Evolutionary conservation across 2,113 vertebrate species (phyloP), one percentile per base, ranked within the genome.

Genomic region (Bubo scandiacus): DNA sequence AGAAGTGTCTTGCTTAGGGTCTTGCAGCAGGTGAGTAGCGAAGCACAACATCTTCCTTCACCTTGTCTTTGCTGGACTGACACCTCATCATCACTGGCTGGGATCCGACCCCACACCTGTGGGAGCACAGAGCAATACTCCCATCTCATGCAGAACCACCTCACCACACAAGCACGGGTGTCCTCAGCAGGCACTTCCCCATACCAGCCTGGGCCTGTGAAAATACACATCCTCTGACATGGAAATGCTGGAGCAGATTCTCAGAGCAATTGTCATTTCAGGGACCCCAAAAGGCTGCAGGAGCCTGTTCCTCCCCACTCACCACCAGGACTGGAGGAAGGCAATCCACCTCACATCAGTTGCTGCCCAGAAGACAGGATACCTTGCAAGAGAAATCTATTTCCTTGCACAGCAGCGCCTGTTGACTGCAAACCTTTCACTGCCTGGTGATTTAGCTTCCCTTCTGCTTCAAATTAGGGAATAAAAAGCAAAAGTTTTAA

Each of bases 401-500:
- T 86, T 90, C 68, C 61, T 78, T 52, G 38, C 75, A 36, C 71
- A 59, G 81, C 73, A 72, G 72, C 3, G 0, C 79, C 77, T 71
- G 83, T 77, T 7, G 18, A 16, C 75, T 70, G 67, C 93, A 96
- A 88, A 83, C 65, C 81, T 85, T 86, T 90, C 79, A 47, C 72
- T 94, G 86, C 80, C 61, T 40, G 32, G 52, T 92, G 93, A 95
- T 90, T 95, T 95, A 92, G 8, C 49, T 87, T 59, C 91, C 66
- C 62, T 91, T 79, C 81, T 91, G 86, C 88, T 94, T 67, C 3
- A 4, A 92, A 92, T 94, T 81, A 94, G 70, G 84, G 89, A 89
- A 91, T 89, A 92, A 91, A 96, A 92, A 70, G 42, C 30, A 32
- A 88, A 95, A 97, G 52, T 95, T 94, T 78, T 91, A 72, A 75